phyloP scores from a whole-genome alignment of 2,797 vertebrate genomes.

The Fringilla coelebs region DNA sequence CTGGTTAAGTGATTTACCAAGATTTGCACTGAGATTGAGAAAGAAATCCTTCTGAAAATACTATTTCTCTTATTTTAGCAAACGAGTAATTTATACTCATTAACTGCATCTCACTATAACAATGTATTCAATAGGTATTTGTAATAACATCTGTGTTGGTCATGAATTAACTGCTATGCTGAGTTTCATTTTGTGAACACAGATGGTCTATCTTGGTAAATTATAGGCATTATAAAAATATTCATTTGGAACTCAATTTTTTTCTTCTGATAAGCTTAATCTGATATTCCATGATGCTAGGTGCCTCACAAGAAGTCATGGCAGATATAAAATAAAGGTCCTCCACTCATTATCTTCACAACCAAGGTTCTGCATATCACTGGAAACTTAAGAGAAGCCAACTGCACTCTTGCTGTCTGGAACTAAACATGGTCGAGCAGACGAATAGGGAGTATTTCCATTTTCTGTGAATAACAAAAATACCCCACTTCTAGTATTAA shows the following conservation, averaged over 20 bases:
- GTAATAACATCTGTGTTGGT: background rate
- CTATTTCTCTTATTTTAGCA: background rate
- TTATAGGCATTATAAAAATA: background rate
- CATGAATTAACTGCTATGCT: background rate
- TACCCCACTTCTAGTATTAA: accelerated
- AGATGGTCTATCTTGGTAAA: background rate
- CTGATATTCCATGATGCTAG: background rate
- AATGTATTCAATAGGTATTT: background rate
- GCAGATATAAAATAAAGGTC: background rate
- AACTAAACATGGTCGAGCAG: background rate
- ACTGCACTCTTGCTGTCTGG: background rate
- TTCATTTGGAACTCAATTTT: background rate
- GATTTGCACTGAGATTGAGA: background rate
- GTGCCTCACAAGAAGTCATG: background rate
- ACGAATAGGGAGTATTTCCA: background rate
- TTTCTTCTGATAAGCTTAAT: background rate
- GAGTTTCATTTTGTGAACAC: background rate
- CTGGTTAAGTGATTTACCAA: background rate
- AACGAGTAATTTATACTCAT: background rate
- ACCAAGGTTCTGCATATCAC: background rate
- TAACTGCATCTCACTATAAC: background rate
- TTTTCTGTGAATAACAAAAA: background rate
- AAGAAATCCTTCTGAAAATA: background rate
- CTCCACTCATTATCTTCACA: background rate
- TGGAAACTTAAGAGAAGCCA: background rate